Conservation (phyloP, 1,140 invertebrate genomes). For the Cotesia chilonis region DNA sequence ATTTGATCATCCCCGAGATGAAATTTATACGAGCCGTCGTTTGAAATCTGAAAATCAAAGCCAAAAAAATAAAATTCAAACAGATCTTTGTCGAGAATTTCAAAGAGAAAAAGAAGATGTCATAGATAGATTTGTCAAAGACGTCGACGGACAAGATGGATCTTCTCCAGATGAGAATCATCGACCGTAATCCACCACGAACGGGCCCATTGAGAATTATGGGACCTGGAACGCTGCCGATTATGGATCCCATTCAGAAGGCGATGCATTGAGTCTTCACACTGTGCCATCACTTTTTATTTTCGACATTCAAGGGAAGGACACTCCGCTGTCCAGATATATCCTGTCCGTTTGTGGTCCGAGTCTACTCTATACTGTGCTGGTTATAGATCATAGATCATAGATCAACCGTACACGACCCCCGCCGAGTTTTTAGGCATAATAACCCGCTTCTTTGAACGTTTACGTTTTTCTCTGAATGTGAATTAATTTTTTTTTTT, state of each 20-base stretch:
- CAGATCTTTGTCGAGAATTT: too few relatives aligned
- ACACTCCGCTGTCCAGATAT: neutral
- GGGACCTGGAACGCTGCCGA: conserved; percentile 50
- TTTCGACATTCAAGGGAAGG: conserved; percentile 36
- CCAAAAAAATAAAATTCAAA: neutral
- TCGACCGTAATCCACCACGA: conserved; percentile 44
- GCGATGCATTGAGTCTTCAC: conserved; percentile 8
- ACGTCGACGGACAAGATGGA: conserved; percentile 12
- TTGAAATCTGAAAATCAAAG: neutral
- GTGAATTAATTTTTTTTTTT: too few relatives aligned
- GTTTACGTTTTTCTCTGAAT: too few relatives aligned
- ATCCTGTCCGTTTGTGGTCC: too few relatives aligned
- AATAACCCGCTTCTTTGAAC: too few relatives aligned
- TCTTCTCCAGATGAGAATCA: conserved; percentile 51
- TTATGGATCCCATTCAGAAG: conserved; percentile 50
- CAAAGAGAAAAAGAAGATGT: conserved; percentile 7
- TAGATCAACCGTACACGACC: too few relatives aligned
- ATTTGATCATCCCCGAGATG: too few relatives aligned
- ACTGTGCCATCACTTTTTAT: conserved; percentile 29
- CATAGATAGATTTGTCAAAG: neutral
- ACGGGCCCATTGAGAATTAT: conserved; percentile 42
- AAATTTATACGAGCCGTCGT: too few relatives aligned
- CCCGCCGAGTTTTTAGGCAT: too few relatives aligned
- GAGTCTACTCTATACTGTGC: too few relatives aligned
- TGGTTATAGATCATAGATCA: too few relatives aligned